Evolutionary conservation across 1,140 invertebrate species (phyloP).

Genomic region (Pararge aegeria): DNA sequence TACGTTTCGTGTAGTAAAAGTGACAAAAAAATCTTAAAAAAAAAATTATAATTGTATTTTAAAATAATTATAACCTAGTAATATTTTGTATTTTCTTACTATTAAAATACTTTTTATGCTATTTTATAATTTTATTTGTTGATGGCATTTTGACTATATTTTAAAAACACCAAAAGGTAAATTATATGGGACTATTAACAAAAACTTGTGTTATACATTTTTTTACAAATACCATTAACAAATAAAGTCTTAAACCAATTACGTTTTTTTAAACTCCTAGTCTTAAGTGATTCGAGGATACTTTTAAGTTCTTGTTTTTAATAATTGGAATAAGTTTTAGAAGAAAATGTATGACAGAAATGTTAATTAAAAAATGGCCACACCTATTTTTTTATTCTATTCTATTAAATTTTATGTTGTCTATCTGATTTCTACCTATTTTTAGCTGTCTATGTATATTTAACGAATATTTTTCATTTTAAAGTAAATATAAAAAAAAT

Average conservation of each 20-base stretch:
- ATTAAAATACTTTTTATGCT: constrained; percentile 8
- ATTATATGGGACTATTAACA: too few species aligned
- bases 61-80: neutral
- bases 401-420: too few species aligned
- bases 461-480: too few species aligned
- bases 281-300: constrained; percentile 2
- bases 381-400: too few species aligned
- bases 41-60: constrained; percentile 7
- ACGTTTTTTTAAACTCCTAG: constrained; percentile 1
- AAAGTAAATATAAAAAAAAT: too few species aligned
- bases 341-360: neutral
- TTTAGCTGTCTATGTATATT: too few species aligned
- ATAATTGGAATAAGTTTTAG: neutral
- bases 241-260: too few species aligned
- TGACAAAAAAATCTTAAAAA: neutral
- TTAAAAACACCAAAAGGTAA: too few species aligned
- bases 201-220: too few species aligned
- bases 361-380: neutral
- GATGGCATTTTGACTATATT: neutral
- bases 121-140: neutral
- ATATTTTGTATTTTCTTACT: constrained; percentile 22
- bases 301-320: constrained; percentile 1
- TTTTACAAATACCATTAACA: too few species aligned
- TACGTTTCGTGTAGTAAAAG: neutral
- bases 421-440: too few species aligned